Evolutionary conservation across 2,113 vertebrate genomes (phyloP).

Genomic region (Corythornis vintsioides): DNA sequence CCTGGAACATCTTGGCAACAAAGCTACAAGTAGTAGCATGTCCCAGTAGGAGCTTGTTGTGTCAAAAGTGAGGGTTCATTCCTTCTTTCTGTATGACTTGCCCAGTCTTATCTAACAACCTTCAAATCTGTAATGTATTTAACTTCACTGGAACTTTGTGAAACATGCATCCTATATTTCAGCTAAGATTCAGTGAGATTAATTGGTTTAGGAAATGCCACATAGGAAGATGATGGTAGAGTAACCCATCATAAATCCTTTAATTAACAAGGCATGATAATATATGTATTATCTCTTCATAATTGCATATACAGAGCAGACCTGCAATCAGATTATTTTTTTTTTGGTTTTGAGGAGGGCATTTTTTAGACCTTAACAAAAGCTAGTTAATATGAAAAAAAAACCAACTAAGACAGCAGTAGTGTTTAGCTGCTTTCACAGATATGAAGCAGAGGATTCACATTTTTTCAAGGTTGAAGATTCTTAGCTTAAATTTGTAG

Average conservation of each 20-base stretch:
- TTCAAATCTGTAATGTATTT: conserved; percentile 25
- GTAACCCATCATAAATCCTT: conserved; percentile 21
- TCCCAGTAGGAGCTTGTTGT: background rate
- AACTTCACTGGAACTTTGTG: conserved; percentile 19
- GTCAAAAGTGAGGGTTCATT: background rate
- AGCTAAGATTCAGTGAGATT: conserved; percentile 28
- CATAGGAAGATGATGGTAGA: conserved; percentile 34
- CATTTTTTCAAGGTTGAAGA: background rate
- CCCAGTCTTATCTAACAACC: background rate
- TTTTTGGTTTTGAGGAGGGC: background rate
- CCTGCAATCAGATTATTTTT: background rate
- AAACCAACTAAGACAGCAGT: background rate
- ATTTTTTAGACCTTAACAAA: background rate
- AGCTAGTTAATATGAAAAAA: background rate
- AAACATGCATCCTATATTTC: conserved; percentile 26
- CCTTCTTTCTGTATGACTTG: background rate
- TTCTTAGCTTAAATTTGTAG: background rate
- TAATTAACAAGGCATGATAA: conserved; percentile 52
- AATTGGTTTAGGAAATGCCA: conserved; percentile 55
- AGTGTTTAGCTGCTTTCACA: background rate
- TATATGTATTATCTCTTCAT: conserved; percentile 17
- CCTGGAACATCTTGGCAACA: background rate
- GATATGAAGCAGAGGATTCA: background rate
- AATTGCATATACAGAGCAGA: conserved; percentile 35
- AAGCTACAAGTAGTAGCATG: background rate